phyloP scores from a whole-genome alignment of 37 sponge, comb jelly and placozoan genomes.

The Oscarella lobularis region DNA sequence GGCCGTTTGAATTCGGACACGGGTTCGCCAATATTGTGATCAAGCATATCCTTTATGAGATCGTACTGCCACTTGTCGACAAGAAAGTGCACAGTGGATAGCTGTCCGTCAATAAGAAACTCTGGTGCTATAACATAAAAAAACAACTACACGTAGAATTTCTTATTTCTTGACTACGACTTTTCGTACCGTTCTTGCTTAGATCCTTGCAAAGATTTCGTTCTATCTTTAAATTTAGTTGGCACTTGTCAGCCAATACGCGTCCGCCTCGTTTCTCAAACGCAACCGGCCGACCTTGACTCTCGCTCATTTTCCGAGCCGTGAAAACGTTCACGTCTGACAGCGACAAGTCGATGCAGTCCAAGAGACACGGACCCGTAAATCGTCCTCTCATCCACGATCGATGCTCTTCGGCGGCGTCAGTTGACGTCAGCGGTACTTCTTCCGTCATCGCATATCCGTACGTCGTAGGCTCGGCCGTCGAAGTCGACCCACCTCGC shows the following conservation, averaged over 20 bases:
- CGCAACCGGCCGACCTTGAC: not conserved
- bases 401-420: not conserved
- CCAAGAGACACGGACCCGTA: conserved; percentile 68
- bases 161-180: not conserved
- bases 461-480: not conserved
- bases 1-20: conserved; percentile 90
- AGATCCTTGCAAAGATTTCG: conserved; percentile 80
- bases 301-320: conserved; percentile 20
- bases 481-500: not conserved
- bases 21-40: conserved; percentile 79
- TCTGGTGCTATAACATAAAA: conserved; percentile 51
- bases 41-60: conserved; percentile 72
- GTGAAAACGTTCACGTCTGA: conserved; percentile 83
- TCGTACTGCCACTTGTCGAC: conserved; percentile 76
- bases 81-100: conserved; percentile 57
- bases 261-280: conserved; percentile 5
- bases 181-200: conserved; percentile 60
- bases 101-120: conserved; percentile 39
- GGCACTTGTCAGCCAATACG: conserved; percentile 65
- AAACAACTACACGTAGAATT: not conserved
- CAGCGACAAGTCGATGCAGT: conserved; percentile 52
- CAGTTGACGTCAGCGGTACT: not conserved
- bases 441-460: not conserved
- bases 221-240: conserved; percentile 56
- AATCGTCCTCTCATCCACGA: not conserved